These are phyloP conservation scores for Platichthys flesus DNA, from an alignment of 2,113 vertebrate genomes.

Conservation along the genomic window DNA sequence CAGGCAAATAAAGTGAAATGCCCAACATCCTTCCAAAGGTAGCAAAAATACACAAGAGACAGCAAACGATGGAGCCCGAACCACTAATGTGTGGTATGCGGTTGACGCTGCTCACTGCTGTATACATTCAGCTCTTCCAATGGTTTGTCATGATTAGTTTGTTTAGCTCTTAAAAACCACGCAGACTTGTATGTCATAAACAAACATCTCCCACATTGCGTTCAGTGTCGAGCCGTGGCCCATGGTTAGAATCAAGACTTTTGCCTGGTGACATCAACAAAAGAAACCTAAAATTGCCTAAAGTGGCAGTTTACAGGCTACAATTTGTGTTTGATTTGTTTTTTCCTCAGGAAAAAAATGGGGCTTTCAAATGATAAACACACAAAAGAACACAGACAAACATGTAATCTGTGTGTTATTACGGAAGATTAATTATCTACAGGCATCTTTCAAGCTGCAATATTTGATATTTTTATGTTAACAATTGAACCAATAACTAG, in stretches of 20 bases:
- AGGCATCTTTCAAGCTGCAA: background rate
- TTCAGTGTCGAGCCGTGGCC: conserved; percentile 33
- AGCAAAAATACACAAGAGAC: conserved; percentile 69
- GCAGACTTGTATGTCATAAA: conserved; percentile 56
- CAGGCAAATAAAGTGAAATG: conserved; percentile 57
- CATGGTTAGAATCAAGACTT: conserved; percentile 43
- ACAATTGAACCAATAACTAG: background rate
- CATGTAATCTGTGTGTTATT: background rate
- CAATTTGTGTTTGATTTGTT: conserved; percentile 33
- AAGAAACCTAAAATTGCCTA: conserved; percentile 16
- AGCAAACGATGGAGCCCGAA: conserved; percentile 53
- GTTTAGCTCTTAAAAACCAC: conserved; percentile 72
- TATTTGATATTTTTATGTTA: background rate
- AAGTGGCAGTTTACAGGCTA: conserved; percentile 15
- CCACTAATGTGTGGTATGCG: conserved; percentile 67
- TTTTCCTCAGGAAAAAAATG: background rate
- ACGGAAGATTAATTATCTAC: background rate
- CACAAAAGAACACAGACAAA: background rate
- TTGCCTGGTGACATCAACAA: conserved; percentile 34
- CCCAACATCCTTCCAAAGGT: conserved; percentile 54
- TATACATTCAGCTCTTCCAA: conserved; percentile 59
- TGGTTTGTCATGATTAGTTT: conserved; percentile 74
- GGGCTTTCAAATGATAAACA: background rate
- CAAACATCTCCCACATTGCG: conserved; percentile 54
- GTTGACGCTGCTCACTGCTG: conserved; percentile 47